These are phyloP conservation scores for Ariolimax columbianus DNA, from an alignment of 2,888 invertebrate genomes.

Conservation along the genomic window DNA sequence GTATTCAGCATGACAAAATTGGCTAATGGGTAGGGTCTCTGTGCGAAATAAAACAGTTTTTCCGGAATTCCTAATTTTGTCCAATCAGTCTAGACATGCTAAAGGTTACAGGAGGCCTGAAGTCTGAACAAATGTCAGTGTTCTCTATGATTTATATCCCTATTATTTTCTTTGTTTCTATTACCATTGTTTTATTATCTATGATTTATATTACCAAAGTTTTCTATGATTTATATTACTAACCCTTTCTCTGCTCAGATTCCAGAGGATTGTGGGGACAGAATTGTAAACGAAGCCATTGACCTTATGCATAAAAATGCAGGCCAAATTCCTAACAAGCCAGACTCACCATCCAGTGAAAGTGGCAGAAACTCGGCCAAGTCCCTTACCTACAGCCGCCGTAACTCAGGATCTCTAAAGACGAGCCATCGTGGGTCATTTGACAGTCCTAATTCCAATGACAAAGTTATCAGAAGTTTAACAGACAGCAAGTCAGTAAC, in stretches of 20 bases:
- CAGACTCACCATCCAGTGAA: slow-evolving; percentile 37
- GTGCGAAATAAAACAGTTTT: too few species aligned
- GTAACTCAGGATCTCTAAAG: slow-evolving; percentile 24
- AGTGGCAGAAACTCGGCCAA: slow-evolving; percentile 35
- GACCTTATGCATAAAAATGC: slow-evolving; percentile 91
- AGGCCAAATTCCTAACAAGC: slow-evolving; percentile 60
- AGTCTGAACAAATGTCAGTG: too few species aligned
- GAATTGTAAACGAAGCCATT: slow-evolving; percentile 90
- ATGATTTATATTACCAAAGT: too few species aligned
- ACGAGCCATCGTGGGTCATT: slow-evolving; percentile 25
- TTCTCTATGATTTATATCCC: too few species aligned
- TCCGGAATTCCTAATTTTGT: too few species aligned
- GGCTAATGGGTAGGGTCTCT: too few species aligned
- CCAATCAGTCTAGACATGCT: too few species aligned
- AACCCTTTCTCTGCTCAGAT: slow-evolving; percentile 80
- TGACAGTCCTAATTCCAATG: background rate
- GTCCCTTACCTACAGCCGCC: slow-evolving; percentile 22
- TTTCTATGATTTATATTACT: background rate
- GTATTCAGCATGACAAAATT: too few species aligned
- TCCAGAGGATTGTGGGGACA: slow-evolving; percentile 88
- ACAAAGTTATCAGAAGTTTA: background rate
- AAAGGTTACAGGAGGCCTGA: too few species aligned
- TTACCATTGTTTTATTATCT: too few species aligned
- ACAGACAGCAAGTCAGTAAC: slow-evolving; percentile 29
- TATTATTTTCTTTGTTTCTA: too few species aligned